Percentiles rank a stretch among this genome's conserved stretches.
Conservation (phyloP, 1,140 invertebrate species). For the Samia ricini region DNA sequence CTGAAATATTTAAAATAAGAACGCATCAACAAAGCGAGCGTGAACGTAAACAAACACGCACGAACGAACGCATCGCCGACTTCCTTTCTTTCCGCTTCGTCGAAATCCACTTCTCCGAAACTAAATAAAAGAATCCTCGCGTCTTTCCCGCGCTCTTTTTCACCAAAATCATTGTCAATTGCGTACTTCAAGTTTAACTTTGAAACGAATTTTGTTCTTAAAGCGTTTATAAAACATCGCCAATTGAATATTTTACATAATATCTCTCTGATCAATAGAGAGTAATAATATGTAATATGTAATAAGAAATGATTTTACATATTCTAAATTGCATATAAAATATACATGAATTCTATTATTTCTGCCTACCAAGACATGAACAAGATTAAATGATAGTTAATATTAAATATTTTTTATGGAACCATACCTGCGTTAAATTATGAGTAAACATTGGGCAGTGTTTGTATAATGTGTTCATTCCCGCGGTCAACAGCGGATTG, state of each 20-base stretch:
- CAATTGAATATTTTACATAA: no score
- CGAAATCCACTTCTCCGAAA: slow-evolving; percentile 44
- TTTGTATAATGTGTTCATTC: slow-evolving; percentile 22
- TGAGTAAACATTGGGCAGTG: slow-evolving; percentile 13
- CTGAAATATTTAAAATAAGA: background rate
- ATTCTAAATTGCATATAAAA: no score
- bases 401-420: no score
- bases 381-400: no score
- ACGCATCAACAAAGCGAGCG: background rate
- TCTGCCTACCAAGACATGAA: no score
- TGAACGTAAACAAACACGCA: slow-evolving; percentile 46
- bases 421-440: no score
- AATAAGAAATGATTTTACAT: no score
- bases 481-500: slow-evolving; percentile 32
- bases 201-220: no score
- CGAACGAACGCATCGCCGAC: slow-evolving; percentile 36
- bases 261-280: no score
- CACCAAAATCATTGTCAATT: background rate
- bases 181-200: background rate
- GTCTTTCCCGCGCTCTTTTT: background rate
- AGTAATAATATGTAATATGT: no score
- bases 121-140: slow-evolving; percentile 32
- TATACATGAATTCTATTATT: no score
- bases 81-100: slow-evolving; percentile 53
- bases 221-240: no score